These are phyloP conservation scores for Sarcophaga rosellei DNA, from an alignment of 2,888 invertebrate species.

Conservation along the genomic window DNA sequence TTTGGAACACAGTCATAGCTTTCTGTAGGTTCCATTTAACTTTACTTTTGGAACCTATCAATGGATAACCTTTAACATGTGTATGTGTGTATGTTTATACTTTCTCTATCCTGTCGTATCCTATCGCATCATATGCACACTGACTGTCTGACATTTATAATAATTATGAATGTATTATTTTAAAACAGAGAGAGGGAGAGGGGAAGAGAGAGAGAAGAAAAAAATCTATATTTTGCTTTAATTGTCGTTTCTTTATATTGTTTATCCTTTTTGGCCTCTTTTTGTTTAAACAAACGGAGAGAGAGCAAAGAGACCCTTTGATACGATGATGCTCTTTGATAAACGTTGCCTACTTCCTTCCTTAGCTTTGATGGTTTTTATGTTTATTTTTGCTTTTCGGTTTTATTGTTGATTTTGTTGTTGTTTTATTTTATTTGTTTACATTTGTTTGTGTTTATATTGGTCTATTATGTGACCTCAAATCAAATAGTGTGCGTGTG, in stretches of 20 bases:
- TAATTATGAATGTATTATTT: not conserved
- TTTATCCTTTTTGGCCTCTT: not conserved
- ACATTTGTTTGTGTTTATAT: constrained; percentile 18
- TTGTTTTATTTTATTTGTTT: not conserved
- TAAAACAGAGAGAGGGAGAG: not conserved
- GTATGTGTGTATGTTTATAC: too few species aligned
- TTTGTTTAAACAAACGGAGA: not conserved
- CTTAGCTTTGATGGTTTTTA: constrained; percentile 13
- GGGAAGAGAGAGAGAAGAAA: not conserved
- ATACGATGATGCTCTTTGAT: not conserved
- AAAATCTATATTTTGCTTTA: not conserved
- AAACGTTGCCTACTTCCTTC: constrained; percentile 1
- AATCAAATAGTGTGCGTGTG: not conserved
- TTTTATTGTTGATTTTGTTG: too few species aligned
- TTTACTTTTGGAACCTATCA: too few species aligned
- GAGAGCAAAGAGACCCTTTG: too few species aligned
- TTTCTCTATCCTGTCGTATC: too few species aligned
- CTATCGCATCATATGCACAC: too few species aligned
- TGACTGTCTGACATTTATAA: too few species aligned
- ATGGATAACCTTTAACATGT: too few species aligned
- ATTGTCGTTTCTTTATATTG: constrained; percentile 4
- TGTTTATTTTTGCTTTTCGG: constrained; percentile 12
- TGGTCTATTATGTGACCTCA: constrained; percentile 24
- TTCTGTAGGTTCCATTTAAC: too few species aligned
- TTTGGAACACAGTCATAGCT: too few species aligned